These are phyloP conservation scores for Phymanthus crucifer DNA, from an alignment of 92 coral and sea anemone genomes.

Conservation along the genomic window DNA sequence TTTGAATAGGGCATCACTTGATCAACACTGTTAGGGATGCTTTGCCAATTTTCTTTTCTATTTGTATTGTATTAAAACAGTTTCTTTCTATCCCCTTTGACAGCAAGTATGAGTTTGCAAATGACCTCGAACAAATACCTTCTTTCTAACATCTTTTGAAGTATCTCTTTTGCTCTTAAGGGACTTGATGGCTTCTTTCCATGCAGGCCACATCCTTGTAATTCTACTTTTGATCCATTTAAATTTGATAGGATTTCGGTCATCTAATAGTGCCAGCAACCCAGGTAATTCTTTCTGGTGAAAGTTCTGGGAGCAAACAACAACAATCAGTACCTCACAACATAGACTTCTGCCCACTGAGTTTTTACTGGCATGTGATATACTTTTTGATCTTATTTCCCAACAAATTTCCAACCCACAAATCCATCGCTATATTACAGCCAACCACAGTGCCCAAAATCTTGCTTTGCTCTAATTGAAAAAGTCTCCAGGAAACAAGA, in stretches of 20 bases:
- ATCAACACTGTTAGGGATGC: too few species aligned
- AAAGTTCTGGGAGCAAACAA: slow-evolving; percentile 38
- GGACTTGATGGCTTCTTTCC: slow-evolving; percentile 60
- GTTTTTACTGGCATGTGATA: neutral
- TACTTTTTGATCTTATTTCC: too few species aligned
- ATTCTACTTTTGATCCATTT: slow-evolving; percentile 85
- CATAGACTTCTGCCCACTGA: neutral
- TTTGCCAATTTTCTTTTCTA: too few species aligned
- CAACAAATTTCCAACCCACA: too few species aligned
- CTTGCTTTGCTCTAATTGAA: too few species aligned
- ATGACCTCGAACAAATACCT: slow-evolving; percentile 43
- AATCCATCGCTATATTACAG: too few species aligned
- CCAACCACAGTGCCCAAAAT: too few species aligned
- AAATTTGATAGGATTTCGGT: slow-evolving; percentile 61
- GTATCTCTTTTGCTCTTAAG: slow-evolving; percentile 52
- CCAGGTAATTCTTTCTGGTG: slow-evolving; percentile 45
- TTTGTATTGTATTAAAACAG: too few species aligned
- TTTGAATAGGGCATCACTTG: too few species aligned
- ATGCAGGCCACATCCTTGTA: slow-evolving; percentile 74
- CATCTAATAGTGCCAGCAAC: slow-evolving; percentile 51
- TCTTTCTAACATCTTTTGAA: slow-evolving; percentile 58
- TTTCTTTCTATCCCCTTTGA: too few species aligned
- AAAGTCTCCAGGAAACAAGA: too few species aligned
- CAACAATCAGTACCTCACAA: neutral
- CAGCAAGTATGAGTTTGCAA: too few species aligned